Percentiles rank a stretch among this genome's conserved stretches.
These are phyloP conservation scores for Cephalopholis sonnerati DNA, from an alignment of 2,113 vertebrate genomes.

Conservation along the genomic window DNA sequence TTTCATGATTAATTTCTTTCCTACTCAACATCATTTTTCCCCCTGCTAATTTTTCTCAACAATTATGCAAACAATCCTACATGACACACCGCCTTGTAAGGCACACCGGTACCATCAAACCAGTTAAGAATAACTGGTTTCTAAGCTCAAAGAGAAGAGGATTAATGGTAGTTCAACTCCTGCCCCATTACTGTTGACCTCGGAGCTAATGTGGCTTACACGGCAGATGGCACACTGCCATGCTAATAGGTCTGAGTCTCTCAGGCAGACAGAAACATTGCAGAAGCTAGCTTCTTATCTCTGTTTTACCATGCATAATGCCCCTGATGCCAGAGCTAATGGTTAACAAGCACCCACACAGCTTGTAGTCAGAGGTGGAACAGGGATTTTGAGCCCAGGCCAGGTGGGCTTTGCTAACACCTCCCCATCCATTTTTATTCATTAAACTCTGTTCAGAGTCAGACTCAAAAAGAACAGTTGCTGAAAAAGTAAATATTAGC, in stretches of 20 bases:
- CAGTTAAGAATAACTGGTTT: conserved; percentile 43
- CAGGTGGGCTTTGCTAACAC: conserved; percentile 41
- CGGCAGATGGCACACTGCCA: conserved; percentile 71
- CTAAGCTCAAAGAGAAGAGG: conserved; percentile 45
- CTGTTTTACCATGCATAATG: conserved; percentile 53
- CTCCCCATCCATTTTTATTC: conserved; percentile 13
- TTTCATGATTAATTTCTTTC: background rate
- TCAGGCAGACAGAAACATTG: conserved; percentile 48
- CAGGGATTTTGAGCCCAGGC: conserved; percentile 20
- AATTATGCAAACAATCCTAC: conserved; percentile 5
- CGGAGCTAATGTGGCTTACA: conserved; percentile 67
- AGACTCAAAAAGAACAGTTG: background rate
- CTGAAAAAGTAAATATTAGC: conserved; percentile 1
- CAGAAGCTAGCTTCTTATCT: conserved; percentile 60
- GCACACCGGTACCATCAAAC: conserved; percentile 6
- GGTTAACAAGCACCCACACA: conserved; percentile 61
- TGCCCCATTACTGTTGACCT: conserved; percentile 68
- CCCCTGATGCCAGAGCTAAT: conserved; percentile 55
- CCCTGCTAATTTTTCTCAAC: background rate
- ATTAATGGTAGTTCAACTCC: conserved; percentile 65
- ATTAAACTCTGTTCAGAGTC: conserved; percentile 12
- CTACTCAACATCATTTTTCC: background rate
- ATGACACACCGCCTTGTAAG: background rate
- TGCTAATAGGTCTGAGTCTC: conserved; percentile 66
- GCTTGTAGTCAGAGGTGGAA: conserved; percentile 56